Evolutionary conservation across 2,888 invertebrate species (phyloP).

Genomic region (Drosophila austrosaltans): DNA sequence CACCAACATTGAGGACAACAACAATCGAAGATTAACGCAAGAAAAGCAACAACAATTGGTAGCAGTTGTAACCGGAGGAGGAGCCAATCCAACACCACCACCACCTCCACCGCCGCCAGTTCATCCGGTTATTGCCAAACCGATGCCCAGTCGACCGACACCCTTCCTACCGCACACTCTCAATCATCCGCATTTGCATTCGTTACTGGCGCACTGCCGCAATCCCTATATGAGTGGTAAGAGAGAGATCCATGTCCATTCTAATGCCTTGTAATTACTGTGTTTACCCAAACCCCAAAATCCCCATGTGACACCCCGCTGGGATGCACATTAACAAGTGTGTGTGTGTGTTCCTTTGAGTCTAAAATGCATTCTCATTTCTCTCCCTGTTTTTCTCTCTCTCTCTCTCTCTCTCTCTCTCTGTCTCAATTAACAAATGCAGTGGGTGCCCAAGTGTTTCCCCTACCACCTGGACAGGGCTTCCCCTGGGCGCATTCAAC

Average conservation of each 20-base stretch:
- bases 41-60: slow-evolving; percentile 69
- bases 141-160: slow-evolving; percentile 90
- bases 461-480: slow-evolving; percentile 85
- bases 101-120: slow-evolving; percentile 63
- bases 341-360: slow-evolving; percentile 22
- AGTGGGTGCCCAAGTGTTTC: slow-evolving; percentile 86
- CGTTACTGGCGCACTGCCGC: slow-evolving; percentile 91
- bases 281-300: slow-evolving; percentile 21
- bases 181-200: slow-evolving; percentile 92
- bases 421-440: slow-evolving; percentile 76
- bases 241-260: slow-evolving; percentile 44
- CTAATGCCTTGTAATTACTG: slow-evolving; percentile 55
- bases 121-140: slow-evolving; percentile 88
- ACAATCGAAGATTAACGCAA: slow-evolving; percentile 81
- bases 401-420: slow-evolving; percentile 32
- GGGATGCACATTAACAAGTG: slow-evolving; percentile 70
- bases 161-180: slow-evolving; percentile 88
- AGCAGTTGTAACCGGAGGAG: slow-evolving; percentile 37
- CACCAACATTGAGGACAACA: slow-evolving; percentile 73
- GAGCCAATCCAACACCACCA: slow-evolving; percentile 42
- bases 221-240: slow-evolving; percentile 91
- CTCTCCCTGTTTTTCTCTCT: slow-evolving; percentile 46
- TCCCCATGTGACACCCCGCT: slow-evolving; percentile 27
- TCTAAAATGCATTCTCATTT: slow-evolving; percentile 55
- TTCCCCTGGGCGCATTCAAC: slow-evolving; percentile 97